A percentile compares a stretch with the other conserved stretches of the same genome.
Evolutionary conservation across 1,140 invertebrate species (phyloP).

Genomic region (Euschistus heros): DNA sequence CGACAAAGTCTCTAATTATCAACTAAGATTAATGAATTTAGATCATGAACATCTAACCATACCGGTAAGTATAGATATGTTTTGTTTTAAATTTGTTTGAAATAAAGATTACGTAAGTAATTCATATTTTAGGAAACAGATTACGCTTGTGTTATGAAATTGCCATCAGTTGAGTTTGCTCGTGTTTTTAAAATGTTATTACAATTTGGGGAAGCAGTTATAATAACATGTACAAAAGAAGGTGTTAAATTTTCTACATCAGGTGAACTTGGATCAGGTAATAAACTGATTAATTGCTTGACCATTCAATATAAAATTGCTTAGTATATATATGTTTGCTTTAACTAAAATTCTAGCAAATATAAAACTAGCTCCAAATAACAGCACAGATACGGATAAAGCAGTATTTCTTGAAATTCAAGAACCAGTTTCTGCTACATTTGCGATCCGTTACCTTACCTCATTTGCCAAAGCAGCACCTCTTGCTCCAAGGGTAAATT

Average conservation of each 20-base stretch:
- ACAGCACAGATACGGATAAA: conserved; percentile 86
- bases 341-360: conserved; percentile 48
- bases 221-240: conserved; percentile 93
- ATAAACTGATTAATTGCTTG: not conserved
- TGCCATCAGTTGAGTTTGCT: conserved; percentile 91
- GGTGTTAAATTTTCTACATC: conserved; percentile 88
- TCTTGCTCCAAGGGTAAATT: conserved; percentile 61
- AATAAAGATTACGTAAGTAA: too few species aligned
- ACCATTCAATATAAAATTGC: not conserved
- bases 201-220: conserved; percentile 94
- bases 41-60: conserved; percentile 98
- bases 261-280: conserved; percentile 84
- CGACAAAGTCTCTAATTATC: conserved; percentile 93
- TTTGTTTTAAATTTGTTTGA: too few species aligned
- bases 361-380: conserved; percentile 85
- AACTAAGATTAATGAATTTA: conserved; percentile 98
- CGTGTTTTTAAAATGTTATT: conserved; percentile 91
- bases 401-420: conserved; percentile 96
- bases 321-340: not conserved
- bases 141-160: conserved; percentile 90
- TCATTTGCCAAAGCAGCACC: conserved; percentile 94
- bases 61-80: conserved; percentile 53
- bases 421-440: conserved; percentile 88
- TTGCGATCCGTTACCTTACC: conserved; percentile 88
- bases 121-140: conserved; percentile 68